Conservation (phyloP, 2,113 vertebrate genomes). For the Electrona antarctica region DNA sequence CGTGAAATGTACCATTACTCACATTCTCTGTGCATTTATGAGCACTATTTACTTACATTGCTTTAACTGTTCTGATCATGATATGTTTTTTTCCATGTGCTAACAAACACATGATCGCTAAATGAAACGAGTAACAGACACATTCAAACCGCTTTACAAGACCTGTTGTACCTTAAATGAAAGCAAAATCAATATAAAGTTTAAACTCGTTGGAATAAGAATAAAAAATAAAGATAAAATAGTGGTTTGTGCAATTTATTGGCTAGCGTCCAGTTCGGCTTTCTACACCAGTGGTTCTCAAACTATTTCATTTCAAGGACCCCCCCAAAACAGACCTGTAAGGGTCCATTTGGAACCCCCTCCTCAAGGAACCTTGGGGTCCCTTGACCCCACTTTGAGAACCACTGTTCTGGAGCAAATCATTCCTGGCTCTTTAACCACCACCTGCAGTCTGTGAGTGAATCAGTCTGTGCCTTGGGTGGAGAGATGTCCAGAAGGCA, state of each 20-base stretch:
- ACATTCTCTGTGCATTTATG: too few relatives aligned
- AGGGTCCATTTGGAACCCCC: too few relatives aligned
- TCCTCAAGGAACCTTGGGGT: too few relatives aligned
- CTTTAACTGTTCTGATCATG: neutral
- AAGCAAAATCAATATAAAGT: constrained; percentile 34
- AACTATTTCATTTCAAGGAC: too few relatives aligned
- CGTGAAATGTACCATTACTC: neutral
- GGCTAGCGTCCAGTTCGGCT: constrained; percentile 83
- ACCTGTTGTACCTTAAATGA: constrained; percentile 51
- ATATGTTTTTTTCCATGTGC: neutral
- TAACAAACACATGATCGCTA: neutral
- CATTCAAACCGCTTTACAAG: constrained; percentile 39
- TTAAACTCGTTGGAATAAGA: constrained; percentile 1
- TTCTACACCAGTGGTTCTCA: constrained; percentile 32
- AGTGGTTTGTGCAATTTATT: constrained; percentile 84
- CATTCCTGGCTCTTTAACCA: neutral
- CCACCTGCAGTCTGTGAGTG: neutral
- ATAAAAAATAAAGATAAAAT: constrained; percentile 42
- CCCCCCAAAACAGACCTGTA: too few relatives aligned
- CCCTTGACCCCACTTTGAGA: too few relatives aligned
- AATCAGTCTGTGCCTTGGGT: neutral
- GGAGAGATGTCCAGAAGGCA: constrained; percentile 2
- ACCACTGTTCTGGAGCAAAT: constrained; percentile 56
- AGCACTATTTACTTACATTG: neutral
- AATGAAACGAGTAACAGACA: neutral